Percentiles rank a stretch among this genome's conserved stretches.
Conservation (phyloP, 2,113 vertebrate species). For the Oreochromis niloticus region DNA sequence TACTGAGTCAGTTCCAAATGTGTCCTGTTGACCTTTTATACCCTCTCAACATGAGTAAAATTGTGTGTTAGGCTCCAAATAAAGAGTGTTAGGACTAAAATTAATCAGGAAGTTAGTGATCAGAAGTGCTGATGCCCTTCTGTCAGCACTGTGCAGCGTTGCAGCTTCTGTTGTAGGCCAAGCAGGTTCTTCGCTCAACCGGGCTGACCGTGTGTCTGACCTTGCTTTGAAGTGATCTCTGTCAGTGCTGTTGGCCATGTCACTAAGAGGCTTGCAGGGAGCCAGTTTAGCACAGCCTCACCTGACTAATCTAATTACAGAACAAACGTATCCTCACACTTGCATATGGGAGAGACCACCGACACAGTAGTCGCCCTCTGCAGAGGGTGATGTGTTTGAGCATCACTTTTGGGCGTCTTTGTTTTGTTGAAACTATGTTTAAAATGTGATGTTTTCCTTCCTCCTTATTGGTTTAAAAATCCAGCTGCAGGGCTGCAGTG, state of each 20-base stretch:
- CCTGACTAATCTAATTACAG: conserved; percentile 74
- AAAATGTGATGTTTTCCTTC: neutral
- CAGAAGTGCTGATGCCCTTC: neutral
- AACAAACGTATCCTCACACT: neutral
- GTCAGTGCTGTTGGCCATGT: conserved; percentile 39
- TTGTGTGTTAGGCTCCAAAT: neutral
- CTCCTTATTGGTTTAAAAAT: neutral
- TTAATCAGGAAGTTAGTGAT: neutral
- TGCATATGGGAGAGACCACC: neutral
- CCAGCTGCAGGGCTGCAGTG: neutral
- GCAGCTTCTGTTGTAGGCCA: neutral
- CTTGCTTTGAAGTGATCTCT: conserved; percentile 57
- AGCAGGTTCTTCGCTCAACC: neutral
- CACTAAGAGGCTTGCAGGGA: conserved; percentile 68
- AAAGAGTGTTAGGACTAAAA: neutral
- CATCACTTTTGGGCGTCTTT: neutral
- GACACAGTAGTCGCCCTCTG: neutral
- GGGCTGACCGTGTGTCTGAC: conserved; percentile 24
- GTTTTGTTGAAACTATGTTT: neutral
- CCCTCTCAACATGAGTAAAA: neutral
- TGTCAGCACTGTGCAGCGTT: neutral
- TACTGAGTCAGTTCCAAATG: neutral
- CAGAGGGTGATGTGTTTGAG: neutral
- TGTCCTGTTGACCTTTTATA: neutral
- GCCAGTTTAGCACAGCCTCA: conserved; percentile 67